phyloP scores from a whole-genome alignment of 2,113 vertebrate genomes.

The Uria aalge region DNA sequence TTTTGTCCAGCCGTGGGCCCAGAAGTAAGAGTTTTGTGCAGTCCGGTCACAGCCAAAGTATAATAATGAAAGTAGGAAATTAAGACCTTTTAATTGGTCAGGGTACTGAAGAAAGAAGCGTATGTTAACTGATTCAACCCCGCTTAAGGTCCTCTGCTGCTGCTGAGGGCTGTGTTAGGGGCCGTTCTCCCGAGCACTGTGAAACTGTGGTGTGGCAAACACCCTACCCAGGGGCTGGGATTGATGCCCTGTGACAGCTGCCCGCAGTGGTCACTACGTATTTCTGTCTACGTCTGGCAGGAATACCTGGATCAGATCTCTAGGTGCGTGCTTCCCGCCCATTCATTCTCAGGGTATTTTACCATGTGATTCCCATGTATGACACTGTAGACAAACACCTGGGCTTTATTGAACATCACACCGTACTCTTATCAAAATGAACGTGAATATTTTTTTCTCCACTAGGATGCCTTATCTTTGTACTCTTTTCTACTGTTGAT shows the following conservation, averaged over 20 bases:
- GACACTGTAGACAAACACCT: not conserved
- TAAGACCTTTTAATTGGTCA: not conserved
- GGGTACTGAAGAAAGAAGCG: not conserved
- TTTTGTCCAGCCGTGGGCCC: not conserved
- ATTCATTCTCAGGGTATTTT: not conserved
- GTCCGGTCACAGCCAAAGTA: not conserved
- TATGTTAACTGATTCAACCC: not conserved
- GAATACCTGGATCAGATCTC: not conserved
- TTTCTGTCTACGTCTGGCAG: not conserved
- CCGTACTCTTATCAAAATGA: not conserved
- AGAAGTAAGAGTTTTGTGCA: not conserved
- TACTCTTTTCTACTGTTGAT: not conserved
- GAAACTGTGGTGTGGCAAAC: accelerated
- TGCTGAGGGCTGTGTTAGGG: not conserved
- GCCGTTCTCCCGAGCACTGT: accelerated
- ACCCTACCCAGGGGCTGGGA: not conserved
- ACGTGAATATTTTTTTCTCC: not conserved
- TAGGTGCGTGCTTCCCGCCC: not conserved
- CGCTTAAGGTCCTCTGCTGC: not conserved
- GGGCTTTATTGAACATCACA: not conserved
- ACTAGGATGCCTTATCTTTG: not conserved
- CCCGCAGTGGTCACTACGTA: not conserved
- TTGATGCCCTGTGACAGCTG: not conserved
- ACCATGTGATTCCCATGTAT: not conserved
- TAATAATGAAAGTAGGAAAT: not conserved